Evolutionary conservation across 2,888 invertebrate species (phyloP).

Genomic region (Cetonia aurata): DNA sequence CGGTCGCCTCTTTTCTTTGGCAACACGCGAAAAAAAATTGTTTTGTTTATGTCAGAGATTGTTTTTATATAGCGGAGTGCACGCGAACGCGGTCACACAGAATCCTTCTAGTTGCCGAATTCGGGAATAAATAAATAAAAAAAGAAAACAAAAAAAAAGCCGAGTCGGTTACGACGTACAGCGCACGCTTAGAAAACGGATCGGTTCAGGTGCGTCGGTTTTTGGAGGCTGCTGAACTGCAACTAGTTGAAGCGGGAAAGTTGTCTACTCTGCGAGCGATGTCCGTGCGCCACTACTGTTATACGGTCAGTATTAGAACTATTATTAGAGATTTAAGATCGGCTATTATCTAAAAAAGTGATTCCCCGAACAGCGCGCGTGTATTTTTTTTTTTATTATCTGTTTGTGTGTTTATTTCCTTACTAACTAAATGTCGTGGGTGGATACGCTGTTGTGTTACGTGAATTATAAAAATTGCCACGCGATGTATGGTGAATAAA

Average conservation of each 20-base stretch:
- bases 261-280: not conserved
- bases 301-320: conserved; percentile 40
- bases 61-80: conserved; percentile 4
- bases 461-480: too few relatives aligned
- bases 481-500: too few relatives aligned
- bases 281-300: conserved; percentile 38
- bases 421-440: not conserved
- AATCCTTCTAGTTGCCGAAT: too few relatives aligned
- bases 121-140: too few relatives aligned
- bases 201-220: not conserved
- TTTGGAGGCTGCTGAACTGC: not conserved
- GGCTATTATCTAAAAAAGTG: too few relatives aligned
- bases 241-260: not conserved
- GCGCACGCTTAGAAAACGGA: conserved; percentile 11
- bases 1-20: conserved; percentile 38
- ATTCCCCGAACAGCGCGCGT: not conserved
- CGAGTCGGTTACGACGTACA: not conserved
- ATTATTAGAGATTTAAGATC: too few relatives aligned
- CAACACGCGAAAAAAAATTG: conserved; percentile 44
- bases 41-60: conserved; percentile 40
- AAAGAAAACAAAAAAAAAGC: too few relatives aligned
- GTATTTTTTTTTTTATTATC: conserved; percentile 1
- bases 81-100: too few relatives aligned
- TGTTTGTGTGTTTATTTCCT: too few relatives aligned
- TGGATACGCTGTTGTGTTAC: too few relatives aligned